These are phyloP conservation scores for Clupea harengus DNA, from an alignment of 2,113 vertebrate genomes.

Conservation along the genomic window DNA sequence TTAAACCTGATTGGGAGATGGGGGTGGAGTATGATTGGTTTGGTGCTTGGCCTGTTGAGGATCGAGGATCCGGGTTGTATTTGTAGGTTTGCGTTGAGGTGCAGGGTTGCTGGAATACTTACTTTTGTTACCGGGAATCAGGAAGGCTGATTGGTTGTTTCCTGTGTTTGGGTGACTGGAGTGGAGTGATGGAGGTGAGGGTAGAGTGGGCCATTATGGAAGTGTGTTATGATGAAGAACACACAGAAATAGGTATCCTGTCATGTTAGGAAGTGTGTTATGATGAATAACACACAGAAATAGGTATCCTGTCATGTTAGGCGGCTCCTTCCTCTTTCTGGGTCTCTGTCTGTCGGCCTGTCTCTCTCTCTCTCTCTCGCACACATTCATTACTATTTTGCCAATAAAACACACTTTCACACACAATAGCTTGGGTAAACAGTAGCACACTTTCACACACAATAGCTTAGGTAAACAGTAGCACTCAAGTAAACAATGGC, in stretches of 20 bases:
- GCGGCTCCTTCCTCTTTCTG: not conserved
- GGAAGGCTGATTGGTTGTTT: not conserved
- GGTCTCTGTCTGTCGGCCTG: not conserved
- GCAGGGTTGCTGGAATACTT: not conserved
- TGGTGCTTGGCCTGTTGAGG: not conserved
- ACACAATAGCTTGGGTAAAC: not conserved
- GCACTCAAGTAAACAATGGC: not conserved
- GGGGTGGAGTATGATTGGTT: not conserved
- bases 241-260: not conserved
- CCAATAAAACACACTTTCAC: not conserved
- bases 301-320: not conserved
- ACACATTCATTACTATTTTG: not conserved
- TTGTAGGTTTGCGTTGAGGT: too few species aligned
- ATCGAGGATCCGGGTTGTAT: not conserved
- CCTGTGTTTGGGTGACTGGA: not conserved
- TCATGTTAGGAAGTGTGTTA: not conserved
- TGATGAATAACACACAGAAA: not conserved
- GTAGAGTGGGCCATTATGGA: not conserved
- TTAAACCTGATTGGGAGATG: not conserved
- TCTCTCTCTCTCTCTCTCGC: slow-evolving; percentile 8
- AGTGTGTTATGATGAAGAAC: not conserved
- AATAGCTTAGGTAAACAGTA: not conserved
- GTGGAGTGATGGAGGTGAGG: not conserved
- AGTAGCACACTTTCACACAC: slow-evolving; percentile 32
- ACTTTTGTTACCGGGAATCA: not conserved